Evolutionary conservation across 2,113 vertebrate species (phyloP).

Genomic region (Prinia subflava): DNA sequence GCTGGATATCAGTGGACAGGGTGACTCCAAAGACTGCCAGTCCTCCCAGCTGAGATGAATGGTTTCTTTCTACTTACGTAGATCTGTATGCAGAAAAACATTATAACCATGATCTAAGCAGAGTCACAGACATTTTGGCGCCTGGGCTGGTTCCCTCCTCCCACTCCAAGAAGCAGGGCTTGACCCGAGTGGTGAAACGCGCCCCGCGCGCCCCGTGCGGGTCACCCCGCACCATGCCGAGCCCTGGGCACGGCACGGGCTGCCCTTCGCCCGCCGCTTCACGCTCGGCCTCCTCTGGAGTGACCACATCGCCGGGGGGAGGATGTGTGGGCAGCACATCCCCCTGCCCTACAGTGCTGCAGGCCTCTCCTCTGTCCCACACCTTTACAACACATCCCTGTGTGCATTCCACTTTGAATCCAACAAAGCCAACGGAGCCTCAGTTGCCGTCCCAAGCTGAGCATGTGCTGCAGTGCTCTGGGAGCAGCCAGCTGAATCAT

Average conservation of each 20-base stretch:
- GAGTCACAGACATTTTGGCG: slow-evolving; percentile 57
- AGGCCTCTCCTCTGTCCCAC: rapidly evolving
- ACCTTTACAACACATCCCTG: rapidly evolving
- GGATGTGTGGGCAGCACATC: background rate
- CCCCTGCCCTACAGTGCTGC: background rate
- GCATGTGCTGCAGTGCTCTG: background rate
- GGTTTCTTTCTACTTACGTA: slow-evolving; percentile 49
- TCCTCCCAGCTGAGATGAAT: slow-evolving; percentile 48
- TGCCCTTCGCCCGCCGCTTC: rapidly evolving
- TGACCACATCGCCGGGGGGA: rapidly evolving
- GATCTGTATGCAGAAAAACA: slow-evolving; percentile 47
- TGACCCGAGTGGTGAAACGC: background rate
- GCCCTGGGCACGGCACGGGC: rapidly evolving
- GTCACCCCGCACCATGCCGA: rapidly evolving
- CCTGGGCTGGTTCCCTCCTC: slow-evolving; percentile 37
- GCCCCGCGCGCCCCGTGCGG: background rate
- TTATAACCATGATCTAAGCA: slow-evolving; percentile 41
- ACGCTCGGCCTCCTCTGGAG: rapidly evolving
- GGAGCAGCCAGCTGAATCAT: slow-evolving; percentile 33
- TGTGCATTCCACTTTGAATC: rapidly evolving
- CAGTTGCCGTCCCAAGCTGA: background rate
- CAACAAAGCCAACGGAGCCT: background rate
- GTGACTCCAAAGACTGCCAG: slow-evolving; percentile 33
- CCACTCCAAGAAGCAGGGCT: background rate
- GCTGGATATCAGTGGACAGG: slow-evolving; percentile 40